These are phyloP conservation scores for Ursus arctos DNA, from an alignment of 2,113 vertebrate genomes.

Conservation along the genomic window DNA sequence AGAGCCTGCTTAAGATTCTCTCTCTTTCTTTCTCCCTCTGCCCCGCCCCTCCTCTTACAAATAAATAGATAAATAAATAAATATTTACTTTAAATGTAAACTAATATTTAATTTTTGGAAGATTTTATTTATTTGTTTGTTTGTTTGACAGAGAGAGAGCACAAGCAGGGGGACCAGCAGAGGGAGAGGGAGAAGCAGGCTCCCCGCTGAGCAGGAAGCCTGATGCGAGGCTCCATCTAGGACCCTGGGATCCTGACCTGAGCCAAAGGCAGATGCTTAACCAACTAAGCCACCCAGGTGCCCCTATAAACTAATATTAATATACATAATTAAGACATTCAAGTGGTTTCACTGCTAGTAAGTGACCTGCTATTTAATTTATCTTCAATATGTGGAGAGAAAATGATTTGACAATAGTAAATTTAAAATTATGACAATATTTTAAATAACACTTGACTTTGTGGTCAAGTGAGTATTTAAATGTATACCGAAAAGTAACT, in stretches of 20 bases:
- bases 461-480: slow-evolving; percentile 1
- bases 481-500: slow-evolving; percentile 7
- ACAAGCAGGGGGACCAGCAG: neutral
- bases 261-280: neutral
- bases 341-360: neutral
- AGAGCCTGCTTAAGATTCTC: too few relatives aligned
- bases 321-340: neutral
- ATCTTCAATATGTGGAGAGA: neutral
- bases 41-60: too few relatives aligned
- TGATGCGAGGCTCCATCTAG: neutral
- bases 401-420: neutral
- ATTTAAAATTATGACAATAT: neutral
- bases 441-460: neutral
- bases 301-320: neutral
- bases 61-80: too few relatives aligned
- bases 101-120: too few relatives aligned
- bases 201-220: neutral
- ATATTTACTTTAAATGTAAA: too few relatives aligned
- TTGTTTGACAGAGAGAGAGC: neutral
- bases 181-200: neutral
- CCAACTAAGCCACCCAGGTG: neutral
- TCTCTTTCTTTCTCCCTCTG: too few relatives aligned
- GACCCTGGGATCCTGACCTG: neutral
- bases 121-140: neutral
- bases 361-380: neutral